Conservation (phyloP, 1,140 invertebrate species). For the Acyrthosiphon pisum region DNA sequence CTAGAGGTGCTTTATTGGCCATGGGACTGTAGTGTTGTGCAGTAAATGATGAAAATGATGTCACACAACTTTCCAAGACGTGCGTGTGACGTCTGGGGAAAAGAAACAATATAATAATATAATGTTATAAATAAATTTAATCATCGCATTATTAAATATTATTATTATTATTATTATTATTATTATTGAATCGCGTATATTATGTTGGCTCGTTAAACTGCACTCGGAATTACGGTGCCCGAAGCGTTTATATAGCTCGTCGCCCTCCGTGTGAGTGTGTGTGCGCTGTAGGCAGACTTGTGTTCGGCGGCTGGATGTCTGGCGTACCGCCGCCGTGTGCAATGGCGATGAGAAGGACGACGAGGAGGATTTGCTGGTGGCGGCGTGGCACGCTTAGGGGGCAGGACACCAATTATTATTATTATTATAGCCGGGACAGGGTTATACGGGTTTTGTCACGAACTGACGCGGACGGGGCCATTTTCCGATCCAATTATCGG, state of each 20-base stretch:
- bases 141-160: background rate
- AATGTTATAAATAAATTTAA: background rate
- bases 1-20: too few species aligned
- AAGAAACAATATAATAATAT: background rate
- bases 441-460: conserved; percentile 43
- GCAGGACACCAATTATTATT: conserved; percentile 41
- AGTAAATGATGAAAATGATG: background rate
- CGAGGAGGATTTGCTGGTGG: background rate
- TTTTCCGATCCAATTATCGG: conserved; percentile 51
- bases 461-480: conserved; percentile 16
- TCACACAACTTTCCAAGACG: background rate
- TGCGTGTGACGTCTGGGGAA: background rate
- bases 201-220: conserved; percentile 36
- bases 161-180: conserved; percentile 13
- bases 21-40: too few species aligned
- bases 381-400: background rate
- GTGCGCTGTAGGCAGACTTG: background rate
- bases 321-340: background rate
- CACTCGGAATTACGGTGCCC: background rate
- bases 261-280: background rate
- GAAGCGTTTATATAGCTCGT: background rate
- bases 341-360: background rate
- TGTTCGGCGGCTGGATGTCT: background rate
- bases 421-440: conserved; percentile 2
- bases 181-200: background rate